Conservation (phyloP, 2,797 vertebrate species). For the Pipistrellus pipistrellus region DNA sequence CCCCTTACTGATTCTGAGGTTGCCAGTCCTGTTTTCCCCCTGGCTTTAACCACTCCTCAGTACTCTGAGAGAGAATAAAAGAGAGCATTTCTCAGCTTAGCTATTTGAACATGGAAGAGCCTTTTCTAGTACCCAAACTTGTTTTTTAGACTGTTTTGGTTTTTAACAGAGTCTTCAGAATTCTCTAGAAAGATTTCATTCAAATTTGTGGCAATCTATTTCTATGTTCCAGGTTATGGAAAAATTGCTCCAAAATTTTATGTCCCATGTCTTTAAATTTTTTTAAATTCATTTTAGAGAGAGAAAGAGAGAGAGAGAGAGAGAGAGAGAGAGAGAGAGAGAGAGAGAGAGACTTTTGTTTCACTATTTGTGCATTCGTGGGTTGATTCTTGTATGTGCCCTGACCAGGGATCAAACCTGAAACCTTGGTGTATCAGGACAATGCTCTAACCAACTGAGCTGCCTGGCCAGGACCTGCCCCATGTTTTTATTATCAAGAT, state of each 20-base stretch:
- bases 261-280: not conserved
- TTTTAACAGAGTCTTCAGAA: not conserved
- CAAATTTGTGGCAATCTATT: not conserved
- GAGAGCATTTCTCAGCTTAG: not conserved
- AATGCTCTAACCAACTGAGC: not conserved
- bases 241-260: constrained; percentile 10
- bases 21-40: not conserved
- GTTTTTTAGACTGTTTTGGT: not conserved
- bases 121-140: not conserved
- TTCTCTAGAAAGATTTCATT: not conserved
- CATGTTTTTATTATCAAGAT: constrained; percentile 1
- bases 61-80: not conserved
- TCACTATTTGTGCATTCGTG: not conserved
- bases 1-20: not conserved
- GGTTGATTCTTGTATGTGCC: not conserved
- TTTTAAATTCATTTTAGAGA: not conserved
- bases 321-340: no score
- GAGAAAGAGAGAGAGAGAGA: no score
- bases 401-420: not conserved
- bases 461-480: not conserved
- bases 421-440: not conserved
- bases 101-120: not conserved
- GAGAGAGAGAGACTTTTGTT: not conserved
- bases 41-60: not conserved
- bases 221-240: not conserved